Evolutionary conservation across 2,113 vertebrate genomes (phyloP).

Genomic region (Poicephalus gulielmi): DNA sequence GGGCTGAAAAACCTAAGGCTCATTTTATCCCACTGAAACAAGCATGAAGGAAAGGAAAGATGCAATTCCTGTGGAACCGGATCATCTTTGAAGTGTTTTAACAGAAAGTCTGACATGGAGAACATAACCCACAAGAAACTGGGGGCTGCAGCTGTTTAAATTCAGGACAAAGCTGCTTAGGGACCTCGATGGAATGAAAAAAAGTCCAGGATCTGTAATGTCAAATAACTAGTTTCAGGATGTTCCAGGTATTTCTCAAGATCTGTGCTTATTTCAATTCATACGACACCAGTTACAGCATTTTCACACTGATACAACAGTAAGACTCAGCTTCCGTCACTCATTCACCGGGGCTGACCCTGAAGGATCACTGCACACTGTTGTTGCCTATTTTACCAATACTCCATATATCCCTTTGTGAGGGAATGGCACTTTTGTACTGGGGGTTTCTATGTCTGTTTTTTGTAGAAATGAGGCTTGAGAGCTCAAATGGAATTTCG

Average conservation of each 20-base stretch:
- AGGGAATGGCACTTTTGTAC: rapidly evolving
- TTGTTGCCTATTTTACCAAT: not conserved
- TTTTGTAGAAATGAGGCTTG: not conserved
- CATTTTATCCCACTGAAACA: not conserved
- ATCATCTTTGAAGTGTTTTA: not conserved
- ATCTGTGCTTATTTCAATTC: not conserved
- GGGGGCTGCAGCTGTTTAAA: not conserved
- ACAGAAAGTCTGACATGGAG: rapidly evolving
- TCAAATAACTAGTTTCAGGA: not conserved
- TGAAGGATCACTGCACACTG: not conserved
- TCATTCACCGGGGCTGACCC: not conserved
- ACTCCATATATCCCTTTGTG: not conserved
- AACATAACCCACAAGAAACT: not conserved
- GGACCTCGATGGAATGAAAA: not conserved
- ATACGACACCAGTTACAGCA: rapidly evolving
- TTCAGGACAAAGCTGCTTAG: not conserved
- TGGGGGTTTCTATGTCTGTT: not conserved
- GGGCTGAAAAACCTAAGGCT: not conserved
- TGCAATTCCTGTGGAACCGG: not conserved
- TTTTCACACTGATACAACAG: not conserved
- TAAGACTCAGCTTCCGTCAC: not conserved
- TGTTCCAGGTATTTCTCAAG: not conserved
- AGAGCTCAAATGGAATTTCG: not conserved
- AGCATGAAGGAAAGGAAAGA: not conserved
- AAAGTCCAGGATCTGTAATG: not conserved